phyloP scores from a whole-genome alignment of 2,888 invertebrate genomes.

The Auanema freiburgensis region DNA sequence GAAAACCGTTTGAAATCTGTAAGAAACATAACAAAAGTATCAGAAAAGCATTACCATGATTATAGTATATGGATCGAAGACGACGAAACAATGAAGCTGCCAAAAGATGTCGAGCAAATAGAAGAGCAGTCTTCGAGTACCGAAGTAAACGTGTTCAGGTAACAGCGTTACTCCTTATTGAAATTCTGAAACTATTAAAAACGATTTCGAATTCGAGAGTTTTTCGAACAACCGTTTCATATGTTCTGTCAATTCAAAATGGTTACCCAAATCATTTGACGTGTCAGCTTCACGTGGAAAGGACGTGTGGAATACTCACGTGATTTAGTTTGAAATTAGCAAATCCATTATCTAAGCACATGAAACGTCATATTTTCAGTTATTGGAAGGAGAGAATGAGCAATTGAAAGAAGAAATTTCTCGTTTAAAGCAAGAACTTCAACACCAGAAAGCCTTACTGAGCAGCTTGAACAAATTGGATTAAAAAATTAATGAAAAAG shows the following conservation, averaged over 20 bases:
- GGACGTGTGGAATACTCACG: neutral
- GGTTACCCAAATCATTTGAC: neutral
- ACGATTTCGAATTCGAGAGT: too few species aligned
- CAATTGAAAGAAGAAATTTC: constrained; percentile 65
- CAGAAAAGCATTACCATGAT: neutral
- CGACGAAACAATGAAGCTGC: constrained; percentile 68
- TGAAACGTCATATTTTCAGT: constrained; percentile 25
- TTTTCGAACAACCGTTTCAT: neutral
- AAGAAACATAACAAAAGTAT: neutral
- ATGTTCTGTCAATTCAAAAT: neutral
- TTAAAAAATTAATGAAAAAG: neutral
- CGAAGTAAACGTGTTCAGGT: constrained; percentile 64
- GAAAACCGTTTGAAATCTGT: neutral
- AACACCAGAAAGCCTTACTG: constrained; percentile 36
- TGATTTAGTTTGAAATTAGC: neutral
- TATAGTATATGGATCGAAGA: constrained; percentile 66
- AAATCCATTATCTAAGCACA: neutral
- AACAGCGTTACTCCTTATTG: neutral
- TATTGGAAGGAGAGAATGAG: constrained; percentile 67
- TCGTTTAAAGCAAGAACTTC: constrained; percentile 61
- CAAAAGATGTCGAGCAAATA: constrained; percentile 67
- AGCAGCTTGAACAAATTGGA: constrained; percentile 14
- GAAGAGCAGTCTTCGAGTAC: constrained; percentile 65
- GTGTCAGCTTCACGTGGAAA: neutral
- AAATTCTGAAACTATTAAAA: too few species aligned